Base-by-base conservation (phyloP, 1,140 invertebrate species). In the Bombus affinis region DNA sequence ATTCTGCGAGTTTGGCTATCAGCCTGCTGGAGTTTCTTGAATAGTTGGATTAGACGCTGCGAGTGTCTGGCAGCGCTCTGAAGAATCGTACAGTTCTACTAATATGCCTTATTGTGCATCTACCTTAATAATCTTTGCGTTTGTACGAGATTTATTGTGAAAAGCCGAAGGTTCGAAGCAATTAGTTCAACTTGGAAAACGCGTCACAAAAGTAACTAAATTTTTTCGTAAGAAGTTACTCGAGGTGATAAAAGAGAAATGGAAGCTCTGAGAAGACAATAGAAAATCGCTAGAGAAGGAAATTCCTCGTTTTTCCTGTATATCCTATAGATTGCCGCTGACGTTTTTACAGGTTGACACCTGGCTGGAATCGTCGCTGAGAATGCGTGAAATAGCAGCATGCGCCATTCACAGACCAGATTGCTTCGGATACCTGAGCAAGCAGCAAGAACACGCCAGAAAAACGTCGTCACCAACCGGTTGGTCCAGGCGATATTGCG, bases 401-500 rank as follows among this genome's bases (percentile, higher is more conserved):
- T 96, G 96, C 71, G 96, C 96, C 66, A 97, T 99, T 82, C 95
- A 96, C 42, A 96, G 97, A 82, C 97, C 98, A 1, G 98, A 99
- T 92, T 99, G 98, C 95, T 97, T 97, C 91, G 99, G 99, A 28
- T 98, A 98, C 94, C 96, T 99, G 37, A 97, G 97, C 92, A 99
- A 99, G 94, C 96, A 95, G 82, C 94, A 95, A 42, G 93, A 94
- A 98, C 93, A 97, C 94, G 89, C 97, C 96, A 94, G 97, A 96
- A 97, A 98, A 97, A 95, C 97, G 96, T 73, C 94, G 3, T 95
- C 95, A 65, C 94, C 95, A 18, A 94, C 94, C 37, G 94, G 94
- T 39, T 99, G 98, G 98, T 97, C 97, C 83, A 97, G 97, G 91
- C 96, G 98, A 71, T 99, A 99, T 95, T 99, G 98, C 95, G 97